These are phyloP conservation scores for Tachysurus vachellii DNA, from an alignment of 2,113 vertebrate species.

Conservation along the genomic window DNA sequence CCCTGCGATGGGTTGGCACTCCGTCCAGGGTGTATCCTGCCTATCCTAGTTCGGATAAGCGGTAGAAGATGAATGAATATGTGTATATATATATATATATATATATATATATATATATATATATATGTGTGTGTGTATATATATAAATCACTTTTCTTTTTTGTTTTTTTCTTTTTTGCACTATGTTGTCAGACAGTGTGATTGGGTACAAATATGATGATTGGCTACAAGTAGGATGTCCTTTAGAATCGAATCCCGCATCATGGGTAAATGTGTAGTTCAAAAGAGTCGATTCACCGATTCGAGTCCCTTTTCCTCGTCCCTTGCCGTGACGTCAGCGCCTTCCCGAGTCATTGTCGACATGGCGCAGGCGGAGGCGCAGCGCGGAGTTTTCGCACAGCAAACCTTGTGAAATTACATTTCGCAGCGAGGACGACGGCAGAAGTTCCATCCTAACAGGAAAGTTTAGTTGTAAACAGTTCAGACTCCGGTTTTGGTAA, in stretches of 20 bases:
- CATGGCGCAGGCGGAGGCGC: slow-evolving; percentile 73
- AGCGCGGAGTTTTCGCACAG: slow-evolving; percentile 36
- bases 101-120: too few species aligned
- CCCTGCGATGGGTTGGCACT: too few species aligned
- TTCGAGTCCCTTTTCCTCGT: neutral
- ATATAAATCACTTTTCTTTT: neutral
- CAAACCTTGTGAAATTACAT: slow-evolving; percentile 24
- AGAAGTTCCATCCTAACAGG: neutral
- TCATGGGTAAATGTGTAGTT: neutral
- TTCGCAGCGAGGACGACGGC: slow-evolving; percentile 20
- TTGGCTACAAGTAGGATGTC: too few species aligned
- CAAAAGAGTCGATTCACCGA: neutral
- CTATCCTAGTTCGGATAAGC: too few species aligned
- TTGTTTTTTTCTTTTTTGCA: neutral
- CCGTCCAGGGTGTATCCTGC: too few species aligned
- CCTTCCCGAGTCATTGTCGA: slow-evolving; percentile 64
- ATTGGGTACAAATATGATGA: too few species aligned
- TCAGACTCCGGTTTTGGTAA: slow-evolving; percentile 31
- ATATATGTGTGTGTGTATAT: too few species aligned
- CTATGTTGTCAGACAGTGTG: neutral
- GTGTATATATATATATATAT: too few species aligned
- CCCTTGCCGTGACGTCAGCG: slow-evolving; percentile 63
- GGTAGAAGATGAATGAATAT: too few species aligned
- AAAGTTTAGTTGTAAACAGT: neutral
- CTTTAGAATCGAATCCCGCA: neutral